Conservation (phyloP, 2,113 vertebrate species). For the Anser cygnoides region DNA sequence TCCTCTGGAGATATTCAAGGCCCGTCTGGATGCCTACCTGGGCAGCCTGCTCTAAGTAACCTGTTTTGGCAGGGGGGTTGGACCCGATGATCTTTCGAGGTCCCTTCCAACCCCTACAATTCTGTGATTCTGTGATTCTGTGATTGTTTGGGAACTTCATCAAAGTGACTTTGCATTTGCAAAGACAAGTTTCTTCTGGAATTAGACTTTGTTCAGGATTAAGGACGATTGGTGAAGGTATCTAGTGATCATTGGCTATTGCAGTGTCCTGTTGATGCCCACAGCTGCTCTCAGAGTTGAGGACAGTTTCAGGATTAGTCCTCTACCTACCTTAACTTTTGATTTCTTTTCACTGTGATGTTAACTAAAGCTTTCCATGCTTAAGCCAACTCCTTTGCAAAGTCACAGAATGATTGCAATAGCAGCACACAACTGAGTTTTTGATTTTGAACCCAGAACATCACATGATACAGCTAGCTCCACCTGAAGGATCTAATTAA, state of each 20-base stretch:
- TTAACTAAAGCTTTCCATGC: background rate
- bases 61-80: no score
- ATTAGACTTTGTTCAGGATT: background rate
- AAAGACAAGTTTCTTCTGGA: background rate
- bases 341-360: background rate
- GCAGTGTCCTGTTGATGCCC: background rate
- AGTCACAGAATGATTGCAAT: background rate
- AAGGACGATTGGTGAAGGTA: background rate
- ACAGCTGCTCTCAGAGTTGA: background rate
- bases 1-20: no score
- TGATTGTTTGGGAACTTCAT: background rate
- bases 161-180: fast-evolving
- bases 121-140: no score
- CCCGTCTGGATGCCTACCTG: no score
- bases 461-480: background rate
- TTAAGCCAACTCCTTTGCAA: background rate
- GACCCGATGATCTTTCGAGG: no score
- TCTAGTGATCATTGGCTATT: background rate
- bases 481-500: background rate
- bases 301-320: background rate
- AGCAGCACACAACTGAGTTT: background rate
- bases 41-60: no score
- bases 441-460: background rate
- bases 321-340: background rate
- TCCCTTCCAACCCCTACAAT: no score